A percentile compares a stretch with the other conserved stretches of the same genome.
Evolutionary conservation across 1,140 invertebrate genomes (phyloP).

Genomic region (Elymnias hypermnestra): DNA sequence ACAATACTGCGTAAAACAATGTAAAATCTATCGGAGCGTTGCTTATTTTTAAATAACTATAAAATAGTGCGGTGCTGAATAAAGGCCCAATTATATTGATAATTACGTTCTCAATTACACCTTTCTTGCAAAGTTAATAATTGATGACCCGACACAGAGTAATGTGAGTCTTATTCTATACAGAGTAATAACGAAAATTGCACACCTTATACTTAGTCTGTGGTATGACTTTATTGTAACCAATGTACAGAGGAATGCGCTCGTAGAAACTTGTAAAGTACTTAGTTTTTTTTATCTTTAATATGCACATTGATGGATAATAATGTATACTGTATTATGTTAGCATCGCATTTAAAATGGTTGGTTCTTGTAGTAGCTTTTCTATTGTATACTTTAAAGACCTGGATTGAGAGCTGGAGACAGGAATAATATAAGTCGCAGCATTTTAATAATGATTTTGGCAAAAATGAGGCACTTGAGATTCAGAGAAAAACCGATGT

Average conservation of each 20-base stretch:
- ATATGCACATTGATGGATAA: too few species aligned
- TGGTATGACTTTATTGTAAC: background rate
- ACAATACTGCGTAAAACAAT: too few species aligned
- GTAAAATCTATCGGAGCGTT: slow-evolving; percentile 4
- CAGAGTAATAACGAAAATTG: background rate
- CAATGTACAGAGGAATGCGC: background rate
- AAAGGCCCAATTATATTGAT: slow-evolving; percentile 8
- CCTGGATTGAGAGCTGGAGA: too few species aligned
- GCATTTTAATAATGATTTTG: too few species aligned
- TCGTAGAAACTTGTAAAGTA: background rate
- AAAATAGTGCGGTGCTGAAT: slow-evolving; percentile 3
- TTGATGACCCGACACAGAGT: background rate
- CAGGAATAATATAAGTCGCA: too few species aligned
- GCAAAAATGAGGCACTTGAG: too few species aligned
- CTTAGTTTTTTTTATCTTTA: background rate
- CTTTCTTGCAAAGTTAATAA: slow-evolving; percentile 2
- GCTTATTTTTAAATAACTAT: slow-evolving; percentile 3
- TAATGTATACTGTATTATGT: too few species aligned
- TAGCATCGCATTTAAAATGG: too few species aligned
- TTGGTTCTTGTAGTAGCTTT: too few species aligned
- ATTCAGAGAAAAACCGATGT: too few species aligned
- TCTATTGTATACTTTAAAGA: too few species aligned
- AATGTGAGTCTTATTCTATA: background rate
- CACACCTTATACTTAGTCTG: background rate
- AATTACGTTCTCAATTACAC: slow-evolving; percentile 5